Evolutionary conservation across 1,140 invertebrate species (phyloP).

Genomic region (Drosophila lini): DNA sequence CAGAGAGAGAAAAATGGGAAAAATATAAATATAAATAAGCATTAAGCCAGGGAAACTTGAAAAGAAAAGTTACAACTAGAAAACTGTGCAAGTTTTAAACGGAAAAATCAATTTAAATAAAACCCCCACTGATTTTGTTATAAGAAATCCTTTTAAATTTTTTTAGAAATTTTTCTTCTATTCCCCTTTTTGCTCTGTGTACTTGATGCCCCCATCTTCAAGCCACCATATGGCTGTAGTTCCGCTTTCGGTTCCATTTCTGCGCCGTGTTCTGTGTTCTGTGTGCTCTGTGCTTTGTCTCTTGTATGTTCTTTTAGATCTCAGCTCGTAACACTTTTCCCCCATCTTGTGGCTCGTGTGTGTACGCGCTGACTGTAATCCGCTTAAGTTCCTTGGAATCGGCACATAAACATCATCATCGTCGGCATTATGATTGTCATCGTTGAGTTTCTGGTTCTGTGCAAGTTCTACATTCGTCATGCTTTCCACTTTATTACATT

Average conservation of each 20-base stretch:
- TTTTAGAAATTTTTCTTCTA: no score
- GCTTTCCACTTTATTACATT: slow-evolving; percentile 70
- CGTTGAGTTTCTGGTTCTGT: slow-evolving; percentile 43
- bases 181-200: neutral
- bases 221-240: slow-evolving; percentile 53
- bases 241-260: slow-evolving; percentile 37
- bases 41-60: neutral
- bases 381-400: slow-evolving; percentile 77
- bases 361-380: slow-evolving; percentile 51
- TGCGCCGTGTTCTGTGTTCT: slow-evolving; percentile 10
- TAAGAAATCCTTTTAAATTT: neutral
- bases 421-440: slow-evolving; percentile 45
- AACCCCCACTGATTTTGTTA: accelerated
- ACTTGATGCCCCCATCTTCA: slow-evolving; percentile 11
- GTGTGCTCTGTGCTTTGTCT: slow-evolving; percentile 5
- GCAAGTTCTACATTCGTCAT: slow-evolving; percentile 63
- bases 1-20: slow-evolving; percentile 1
- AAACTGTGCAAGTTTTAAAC: no score
- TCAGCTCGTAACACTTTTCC: slow-evolving; percentile 75
- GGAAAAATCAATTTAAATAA: no score
- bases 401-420: slow-evolving; percentile 69
- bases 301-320: slow-evolving; percentile 36
- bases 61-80: no score
- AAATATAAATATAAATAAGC: neutral
- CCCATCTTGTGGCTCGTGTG: slow-evolving; percentile 41